Percentiles rank a stretch among this genome's conserved stretches.
Evolutionary conservation across 2,797 vertebrate species (phyloP).

Genomic region (Alcedo quadribrachys): DNA sequence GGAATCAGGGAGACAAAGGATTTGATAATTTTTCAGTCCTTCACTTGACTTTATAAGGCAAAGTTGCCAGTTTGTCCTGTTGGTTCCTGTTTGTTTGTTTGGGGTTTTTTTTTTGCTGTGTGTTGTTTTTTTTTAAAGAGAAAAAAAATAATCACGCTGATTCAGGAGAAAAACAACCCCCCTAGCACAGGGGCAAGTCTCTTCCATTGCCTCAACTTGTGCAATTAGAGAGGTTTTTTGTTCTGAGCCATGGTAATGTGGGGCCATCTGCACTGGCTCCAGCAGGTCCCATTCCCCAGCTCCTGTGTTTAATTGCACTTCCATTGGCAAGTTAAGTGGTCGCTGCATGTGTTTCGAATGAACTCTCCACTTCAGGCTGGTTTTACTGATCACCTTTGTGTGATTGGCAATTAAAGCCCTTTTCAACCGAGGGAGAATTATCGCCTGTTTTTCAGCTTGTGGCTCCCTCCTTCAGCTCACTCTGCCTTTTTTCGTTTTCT

Average conservation of each 20-base stretch:
- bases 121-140: background rate
- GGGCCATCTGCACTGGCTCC: background rate
- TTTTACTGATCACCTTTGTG: conserved; percentile 30
- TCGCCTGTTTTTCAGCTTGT: background rate
- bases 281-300: background rate
- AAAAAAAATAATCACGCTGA: background rate
- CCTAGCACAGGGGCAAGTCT: background rate
- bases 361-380: conserved; percentile 20
- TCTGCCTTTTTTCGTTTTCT: conserved; percentile 18
- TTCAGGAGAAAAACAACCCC: rapidly evolving
- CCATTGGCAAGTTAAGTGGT: background rate
- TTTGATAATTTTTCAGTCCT: background rate
- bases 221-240: background rate
- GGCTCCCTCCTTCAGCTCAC: background rate
- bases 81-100: too few relatives aligned
- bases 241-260: background rate
- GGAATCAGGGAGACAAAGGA: background rate
- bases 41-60: background rate
- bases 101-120: background rate
- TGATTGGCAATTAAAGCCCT: conserved; percentile 33
- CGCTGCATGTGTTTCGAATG: background rate
- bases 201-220: background rate
- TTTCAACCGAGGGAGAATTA: background rate
- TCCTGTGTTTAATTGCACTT: conserved; percentile 30
- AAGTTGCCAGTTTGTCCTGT: background rate